These are phyloP conservation scores for Aldrovandia affinis DNA, from an alignment of 2,797 vertebrate genomes.

Conservation along the genomic window DNA sequence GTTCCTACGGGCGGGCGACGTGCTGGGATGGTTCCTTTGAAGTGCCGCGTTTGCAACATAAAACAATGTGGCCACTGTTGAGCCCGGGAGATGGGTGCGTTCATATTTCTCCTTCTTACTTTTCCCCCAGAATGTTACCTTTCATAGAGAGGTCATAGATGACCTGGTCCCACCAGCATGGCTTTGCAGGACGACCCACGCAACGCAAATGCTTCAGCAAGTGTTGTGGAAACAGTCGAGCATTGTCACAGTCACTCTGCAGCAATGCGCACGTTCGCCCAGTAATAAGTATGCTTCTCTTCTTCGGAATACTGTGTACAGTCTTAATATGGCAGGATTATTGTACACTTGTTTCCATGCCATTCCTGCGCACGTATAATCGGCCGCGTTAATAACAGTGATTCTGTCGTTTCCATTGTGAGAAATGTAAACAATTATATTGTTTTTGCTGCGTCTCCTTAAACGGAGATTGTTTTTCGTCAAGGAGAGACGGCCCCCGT, in stretches of 20 bases:
- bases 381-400: constrained; percentile 5
- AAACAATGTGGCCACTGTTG: constrained; percentile 52
- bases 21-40: constrained; percentile 33
- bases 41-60: constrained; percentile 30
- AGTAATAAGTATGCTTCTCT: not conserved
- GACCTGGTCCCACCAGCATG: not conserved
- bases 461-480: constrained; percentile 51
- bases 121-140: not conserved
- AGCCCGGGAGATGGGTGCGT: constrained; percentile 29
- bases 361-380: not conserved
- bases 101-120: constrained; percentile 38
- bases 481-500: constrained; percentile 44
- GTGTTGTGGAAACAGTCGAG: not conserved
- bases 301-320: not conserved
- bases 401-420: constrained; percentile 35
- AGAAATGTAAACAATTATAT: constrained; percentile 58
- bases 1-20: constrained; percentile 10
- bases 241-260: not conserved
- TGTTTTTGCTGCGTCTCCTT: constrained; percentile 62
- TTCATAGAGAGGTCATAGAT: not conserved
- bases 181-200: not conserved
- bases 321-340: constrained; percentile 34
- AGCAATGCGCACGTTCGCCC: not conserved
- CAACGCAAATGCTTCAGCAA: not conserved
- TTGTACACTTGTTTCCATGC: not conserved